Conservation (phyloP, 2,113 vertebrate genomes). For the Aphelocoma coerulescens region DNA sequence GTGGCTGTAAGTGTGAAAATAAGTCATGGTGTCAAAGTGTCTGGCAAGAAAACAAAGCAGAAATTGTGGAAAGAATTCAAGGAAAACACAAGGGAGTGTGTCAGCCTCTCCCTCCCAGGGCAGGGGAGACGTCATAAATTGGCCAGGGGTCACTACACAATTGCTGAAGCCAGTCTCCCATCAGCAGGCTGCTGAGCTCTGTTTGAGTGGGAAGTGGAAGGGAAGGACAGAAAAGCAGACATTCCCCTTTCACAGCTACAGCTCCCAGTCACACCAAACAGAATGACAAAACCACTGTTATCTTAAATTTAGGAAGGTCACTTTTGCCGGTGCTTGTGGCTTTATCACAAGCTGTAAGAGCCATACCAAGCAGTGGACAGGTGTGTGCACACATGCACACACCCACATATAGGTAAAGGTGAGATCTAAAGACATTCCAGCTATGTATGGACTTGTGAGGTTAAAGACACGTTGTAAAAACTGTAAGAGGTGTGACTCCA, state of each 20-base stretch:
- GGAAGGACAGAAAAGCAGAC: background rate
- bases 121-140: background rate
- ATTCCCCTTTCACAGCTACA: background rate
- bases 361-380: background rate
- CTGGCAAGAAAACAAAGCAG: background rate
- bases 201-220: background rate
- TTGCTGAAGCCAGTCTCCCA: background rate
- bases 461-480: background rate
- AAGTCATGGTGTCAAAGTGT: background rate
- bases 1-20: slow-evolving; percentile 3
- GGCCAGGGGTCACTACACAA: background rate
- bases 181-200: background rate
- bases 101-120: background rate
- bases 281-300: background rate
- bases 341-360: background rate
- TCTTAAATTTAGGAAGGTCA: background rate
- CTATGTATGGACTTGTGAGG: background rate
- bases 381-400: background rate
- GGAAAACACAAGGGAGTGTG: background rate
- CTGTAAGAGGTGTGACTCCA: background rate
- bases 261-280: background rate
- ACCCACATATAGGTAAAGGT: background rate
- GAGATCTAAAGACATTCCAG: background rate
- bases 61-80: background rate
- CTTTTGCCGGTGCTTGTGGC: background rate